Evolutionary conservation across 2,888 invertebrate species (phyloP), one percentile per base, ranked within the genome.

Genomic region (Vandiemenella viatica): DNA sequence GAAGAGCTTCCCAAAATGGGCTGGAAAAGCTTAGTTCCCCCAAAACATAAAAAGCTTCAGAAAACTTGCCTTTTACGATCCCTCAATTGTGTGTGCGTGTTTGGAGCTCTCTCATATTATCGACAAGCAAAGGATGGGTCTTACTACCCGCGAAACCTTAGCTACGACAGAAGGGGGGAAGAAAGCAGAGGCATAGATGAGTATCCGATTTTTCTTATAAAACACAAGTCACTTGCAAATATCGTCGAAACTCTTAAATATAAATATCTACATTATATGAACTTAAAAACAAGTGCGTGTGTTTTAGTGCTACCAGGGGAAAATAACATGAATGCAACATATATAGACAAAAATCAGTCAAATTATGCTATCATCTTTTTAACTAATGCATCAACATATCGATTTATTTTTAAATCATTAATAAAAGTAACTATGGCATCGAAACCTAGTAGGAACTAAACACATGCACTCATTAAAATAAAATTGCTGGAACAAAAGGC

Each of bases 91-190:
- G 46, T 42, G 50, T 48, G 47, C 47, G 50, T 51, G 50, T 45
- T 37, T 37, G 37, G 43, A 43, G 37, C 48, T 47, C 47, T 43
- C 48, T 48, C 50, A 47, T 51, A 48, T 51, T 48, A 51, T 51
- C 49, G 50, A 51, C 50, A 51, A 51, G 50, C 50, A 51, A 51
- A 51, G 50, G 50, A 51, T 47, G 50, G 48, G 47, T 51, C 50
- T 54, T 59, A 62, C 63, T 66, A 67, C 64, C 66, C 67, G 65
- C 52, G 50, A 65, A 63, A 67, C 68, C 68, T 67, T 66, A 59
- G 67, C 67, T 67, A 66, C 62, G 66, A 66, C 58, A 66, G 65
- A 65, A 62, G 62, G 65, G 67, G 66, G 65, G 64, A 64, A 42
- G 64, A 61, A 64, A 64, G 63, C 63, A 59, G 61, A 60, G 57